phyloP scores from a whole-genome alignment of 1,140 invertebrate genomes.

The Berghia stephanieae region DNA sequence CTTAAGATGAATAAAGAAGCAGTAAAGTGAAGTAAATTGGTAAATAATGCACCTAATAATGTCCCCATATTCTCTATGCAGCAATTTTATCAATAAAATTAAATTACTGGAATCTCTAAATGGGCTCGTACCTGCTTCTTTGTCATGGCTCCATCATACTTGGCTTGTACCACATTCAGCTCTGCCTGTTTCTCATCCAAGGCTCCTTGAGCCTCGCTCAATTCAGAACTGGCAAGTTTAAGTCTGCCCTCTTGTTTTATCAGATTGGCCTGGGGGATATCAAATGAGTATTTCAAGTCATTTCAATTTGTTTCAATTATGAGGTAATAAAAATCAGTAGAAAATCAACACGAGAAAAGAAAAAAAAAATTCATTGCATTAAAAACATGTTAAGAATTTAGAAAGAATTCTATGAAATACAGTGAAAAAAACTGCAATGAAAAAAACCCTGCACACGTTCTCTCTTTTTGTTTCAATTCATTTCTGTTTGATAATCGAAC shows the following conservation, averaged over 20 bases:
- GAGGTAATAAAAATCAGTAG: no score
- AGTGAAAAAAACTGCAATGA: no score
- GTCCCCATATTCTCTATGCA: not conserved
- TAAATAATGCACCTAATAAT: not conserved
- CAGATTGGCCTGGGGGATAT: conserved; percentile 77
- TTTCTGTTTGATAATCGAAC: no score
- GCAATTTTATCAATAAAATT: not conserved
- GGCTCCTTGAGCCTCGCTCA: conserved; percentile 84
- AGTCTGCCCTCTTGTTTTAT: conserved; percentile 89
- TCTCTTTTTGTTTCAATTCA: no score
- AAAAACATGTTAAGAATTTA: no score
- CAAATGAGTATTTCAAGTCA: not conserved
- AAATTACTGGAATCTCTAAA: not conserved
- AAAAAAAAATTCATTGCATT: no score
- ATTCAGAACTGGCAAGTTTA: conserved; percentile 87
- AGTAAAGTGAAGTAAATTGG: not conserved
- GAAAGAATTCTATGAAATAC: no score
- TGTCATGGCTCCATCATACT: conserved; percentile 89
- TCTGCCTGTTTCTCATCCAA: conserved; percentile 89
- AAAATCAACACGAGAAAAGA: not conserved
- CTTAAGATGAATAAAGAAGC: no score
- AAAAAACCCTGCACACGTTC: no score
- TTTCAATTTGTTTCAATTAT: no score
- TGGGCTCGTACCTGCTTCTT: conserved; percentile 80
- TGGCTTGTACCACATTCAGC: conserved; percentile 85